Evolutionary conservation across 2,113 vertebrate genomes (phyloP).

Genomic region (Hassar affinis): DNA sequence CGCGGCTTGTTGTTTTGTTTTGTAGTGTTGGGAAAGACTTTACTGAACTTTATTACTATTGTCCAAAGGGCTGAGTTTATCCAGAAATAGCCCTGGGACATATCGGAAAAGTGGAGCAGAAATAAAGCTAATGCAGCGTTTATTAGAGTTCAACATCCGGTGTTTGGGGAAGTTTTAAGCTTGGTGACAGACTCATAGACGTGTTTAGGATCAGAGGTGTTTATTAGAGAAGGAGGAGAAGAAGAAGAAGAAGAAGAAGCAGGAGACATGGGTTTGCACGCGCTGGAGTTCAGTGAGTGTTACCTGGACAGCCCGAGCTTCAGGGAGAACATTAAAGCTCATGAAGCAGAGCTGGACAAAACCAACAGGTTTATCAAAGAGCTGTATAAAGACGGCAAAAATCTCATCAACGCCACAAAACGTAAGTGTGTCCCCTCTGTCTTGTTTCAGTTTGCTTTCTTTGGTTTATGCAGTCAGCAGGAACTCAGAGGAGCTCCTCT

Average conservation of each 20-base stretch:
- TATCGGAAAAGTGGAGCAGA: neutral
- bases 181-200: neutral
- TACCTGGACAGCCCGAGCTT: constrained; percentile 94
- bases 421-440: constrained; percentile 73
- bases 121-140: neutral
- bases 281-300: constrained; percentile 95
- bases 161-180: neutral
- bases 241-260: constrained; percentile 43
- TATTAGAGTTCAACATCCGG: neutral
- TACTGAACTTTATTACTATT: neutral
- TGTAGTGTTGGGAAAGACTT: neutral
- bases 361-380: constrained; percentile 98
- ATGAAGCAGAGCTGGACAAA: constrained; percentile 92
- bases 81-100: neutral
- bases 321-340: constrained; percentile 87
- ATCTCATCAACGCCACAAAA: constrained; percentile 91
- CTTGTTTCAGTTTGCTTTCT: neutral
- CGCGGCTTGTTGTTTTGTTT: neutral
- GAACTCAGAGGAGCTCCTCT: neutral
- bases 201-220: neutral
- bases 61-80: neutral
- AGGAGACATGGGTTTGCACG: constrained; percentile 97
- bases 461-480: neutral
- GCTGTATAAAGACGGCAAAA: constrained; percentile 95
- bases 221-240: constrained; percentile 7